phyloP scores from a whole-genome alignment of 2,888 invertebrate species.

The Bimastos eiseni region DNA sequence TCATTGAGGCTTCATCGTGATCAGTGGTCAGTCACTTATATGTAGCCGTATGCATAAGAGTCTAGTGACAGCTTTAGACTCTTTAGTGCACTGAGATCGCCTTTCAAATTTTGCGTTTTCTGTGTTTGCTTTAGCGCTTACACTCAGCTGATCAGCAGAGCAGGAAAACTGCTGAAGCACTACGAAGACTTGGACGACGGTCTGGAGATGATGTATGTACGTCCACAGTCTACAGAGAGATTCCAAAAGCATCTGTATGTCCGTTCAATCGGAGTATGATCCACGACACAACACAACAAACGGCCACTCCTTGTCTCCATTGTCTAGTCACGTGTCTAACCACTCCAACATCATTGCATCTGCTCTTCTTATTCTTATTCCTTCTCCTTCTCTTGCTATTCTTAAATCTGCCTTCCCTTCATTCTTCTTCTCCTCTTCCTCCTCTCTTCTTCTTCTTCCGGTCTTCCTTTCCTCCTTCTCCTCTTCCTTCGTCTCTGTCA shows the following conservation, averaged over 20 bases:
- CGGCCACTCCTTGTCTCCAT: not conserved
- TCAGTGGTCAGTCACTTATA: no score
- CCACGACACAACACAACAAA: not conserved
- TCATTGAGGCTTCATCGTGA: no score
- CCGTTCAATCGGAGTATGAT: not conserved
- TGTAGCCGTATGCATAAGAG: no score
- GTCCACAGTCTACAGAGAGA: not conserved
- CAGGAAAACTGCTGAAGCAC: constrained; percentile 67
- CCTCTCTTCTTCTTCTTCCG: not conserved
- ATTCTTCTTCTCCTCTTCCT: not conserved
- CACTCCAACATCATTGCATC: no score
- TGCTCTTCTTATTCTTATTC: no score
- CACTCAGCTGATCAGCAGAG: constrained; percentile 77
- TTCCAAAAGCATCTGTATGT: constrained; percentile 13
- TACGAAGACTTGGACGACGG: constrained; percentile 70
- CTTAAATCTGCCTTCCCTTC: no score
- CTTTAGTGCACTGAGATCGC: no score
- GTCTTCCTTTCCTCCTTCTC: not conserved
- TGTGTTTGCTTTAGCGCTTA: constrained; percentile 65
- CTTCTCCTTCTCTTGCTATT: no score
- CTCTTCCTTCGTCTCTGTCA: not conserved
- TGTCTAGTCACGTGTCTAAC: not conserved
- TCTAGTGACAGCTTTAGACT: no score
- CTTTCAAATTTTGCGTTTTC: not conserved
- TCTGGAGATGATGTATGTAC: not conserved